Evolutionary conservation across 2,888 invertebrate genomes (phyloP).

Genomic region (Sylvicola fuscatus): DNA sequence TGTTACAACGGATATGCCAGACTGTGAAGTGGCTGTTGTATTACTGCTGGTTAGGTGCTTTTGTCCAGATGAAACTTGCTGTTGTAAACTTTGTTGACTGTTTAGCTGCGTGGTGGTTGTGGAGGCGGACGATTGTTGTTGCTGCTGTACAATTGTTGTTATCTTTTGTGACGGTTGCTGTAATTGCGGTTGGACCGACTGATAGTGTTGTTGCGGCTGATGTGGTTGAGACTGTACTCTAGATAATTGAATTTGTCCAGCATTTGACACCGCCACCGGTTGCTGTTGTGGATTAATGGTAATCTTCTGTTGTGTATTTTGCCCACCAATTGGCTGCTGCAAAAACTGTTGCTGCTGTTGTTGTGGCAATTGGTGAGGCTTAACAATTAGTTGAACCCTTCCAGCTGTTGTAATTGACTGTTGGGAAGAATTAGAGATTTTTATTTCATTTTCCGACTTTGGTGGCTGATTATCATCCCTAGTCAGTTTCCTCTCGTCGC

Average conservation of each 20-base stretch:
- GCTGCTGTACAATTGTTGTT: slow-evolving; percentile 5
- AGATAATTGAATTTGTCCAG: background rate
- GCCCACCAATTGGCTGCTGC: background rate
- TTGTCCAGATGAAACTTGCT: too few species aligned
- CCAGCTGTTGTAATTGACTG: background rate
- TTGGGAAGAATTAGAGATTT: too few species aligned
- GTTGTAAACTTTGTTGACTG: too few species aligned
- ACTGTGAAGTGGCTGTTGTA: too few species aligned
- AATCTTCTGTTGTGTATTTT: too few species aligned
- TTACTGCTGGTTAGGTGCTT: too few species aligned
- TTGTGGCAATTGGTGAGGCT: too few species aligned
- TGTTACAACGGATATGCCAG: slow-evolving; percentile 9
- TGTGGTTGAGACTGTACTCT: slow-evolving; percentile 9
- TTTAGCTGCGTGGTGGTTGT: slow-evolving; percentile 13
- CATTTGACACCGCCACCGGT: background rate
- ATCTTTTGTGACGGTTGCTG: slow-evolving; percentile 15
- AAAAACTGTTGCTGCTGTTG: background rate
- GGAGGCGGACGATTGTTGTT: slow-evolving; percentile 7
- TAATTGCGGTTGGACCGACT: slow-evolving; percentile 16
- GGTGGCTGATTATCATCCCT: too few species aligned
- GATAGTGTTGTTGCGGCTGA: slow-evolving; percentile 11
- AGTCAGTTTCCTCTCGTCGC: background rate
- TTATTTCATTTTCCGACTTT: background rate
- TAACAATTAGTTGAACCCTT: too few species aligned
- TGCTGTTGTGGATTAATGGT: background rate